Evolutionary conservation across 2,797 vertebrate species (phyloP).

Genomic region (Hoplostethus mediterraneus): DNA sequence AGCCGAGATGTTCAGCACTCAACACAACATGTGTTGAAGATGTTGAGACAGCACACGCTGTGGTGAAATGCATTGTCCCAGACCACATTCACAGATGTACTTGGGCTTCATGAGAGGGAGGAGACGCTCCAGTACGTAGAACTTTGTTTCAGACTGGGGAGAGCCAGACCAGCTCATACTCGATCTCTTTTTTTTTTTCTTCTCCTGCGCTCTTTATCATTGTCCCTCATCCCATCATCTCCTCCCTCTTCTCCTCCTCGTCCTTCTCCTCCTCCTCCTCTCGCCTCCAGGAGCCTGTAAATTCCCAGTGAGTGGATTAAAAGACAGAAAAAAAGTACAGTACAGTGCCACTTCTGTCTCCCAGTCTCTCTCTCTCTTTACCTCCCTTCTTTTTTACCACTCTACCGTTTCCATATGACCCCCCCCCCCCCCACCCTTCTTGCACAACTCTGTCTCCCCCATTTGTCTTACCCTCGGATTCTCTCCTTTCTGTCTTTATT

Average conservation of each 20-base stretch:
- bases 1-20: not conserved
- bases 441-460: not conserved
- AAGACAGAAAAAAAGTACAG: constrained; percentile 46
- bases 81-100: no score
- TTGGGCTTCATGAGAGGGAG: no score
- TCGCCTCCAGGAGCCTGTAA: constrained; percentile 43
- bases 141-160: not conserved
- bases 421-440: constrained; percentile 13
- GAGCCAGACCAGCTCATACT: not conserved
- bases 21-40: not conserved
- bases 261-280: constrained; percentile 5
- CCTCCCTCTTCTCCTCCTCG: not conserved
- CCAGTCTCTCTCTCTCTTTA: not conserved
- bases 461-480: not conserved
- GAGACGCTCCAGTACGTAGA: not conserved
- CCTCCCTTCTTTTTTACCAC: not conserved
- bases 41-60: not conserved
- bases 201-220: not conserved
- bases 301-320: constrained; percentile 54
- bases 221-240: not conserved
- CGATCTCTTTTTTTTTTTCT: not conserved
- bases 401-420: no score
- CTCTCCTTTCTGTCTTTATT: constrained; percentile 23
- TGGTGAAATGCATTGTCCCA: no score
- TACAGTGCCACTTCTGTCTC: constrained; percentile 17